Evolutionary conservation across 2,888 invertebrate species (phyloP).

Genomic region (Melanophora roralis): DNA sequence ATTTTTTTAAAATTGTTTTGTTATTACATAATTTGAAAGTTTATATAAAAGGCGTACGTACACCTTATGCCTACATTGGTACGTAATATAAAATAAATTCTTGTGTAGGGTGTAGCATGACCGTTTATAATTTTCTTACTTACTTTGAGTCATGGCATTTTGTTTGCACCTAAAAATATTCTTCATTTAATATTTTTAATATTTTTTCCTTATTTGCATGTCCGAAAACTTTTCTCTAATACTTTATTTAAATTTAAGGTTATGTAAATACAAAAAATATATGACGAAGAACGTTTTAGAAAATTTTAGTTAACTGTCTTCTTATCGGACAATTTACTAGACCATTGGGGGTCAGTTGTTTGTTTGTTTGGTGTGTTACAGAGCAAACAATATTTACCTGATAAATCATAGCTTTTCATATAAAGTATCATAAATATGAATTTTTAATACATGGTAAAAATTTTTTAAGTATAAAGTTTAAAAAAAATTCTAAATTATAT

Average conservation of each 20-base stretch:
- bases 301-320: constrained; percentile 37
- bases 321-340: constrained; percentile 43
- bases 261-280: not conserved
- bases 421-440: constrained; percentile 4
- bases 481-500: too few species aligned
- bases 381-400: constrained; percentile 29
- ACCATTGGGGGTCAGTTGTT: constrained; percentile 50
- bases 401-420: constrained; percentile 53
- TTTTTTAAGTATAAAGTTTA: not conserved
- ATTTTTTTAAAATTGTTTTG: too few species aligned
- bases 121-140: too few species aligned
- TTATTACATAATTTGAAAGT: too few species aligned
- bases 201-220: too few species aligned
- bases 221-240: not conserved
- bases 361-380: constrained; percentile 1
- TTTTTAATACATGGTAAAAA: constrained; percentile 35
- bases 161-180: too few species aligned
- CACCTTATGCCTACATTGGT: too few species aligned
- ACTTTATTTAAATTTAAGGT: not conserved
- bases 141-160: too few species aligned
- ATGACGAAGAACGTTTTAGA: not conserved
- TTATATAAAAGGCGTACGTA: too few species aligned
- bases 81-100: too few species aligned
- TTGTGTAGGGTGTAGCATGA: too few species aligned
- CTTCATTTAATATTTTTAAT: too few species aligned